Base-by-base conservation (phyloP, 2,888 invertebrate genomes). In the Xestia sexstrigata region DNA sequence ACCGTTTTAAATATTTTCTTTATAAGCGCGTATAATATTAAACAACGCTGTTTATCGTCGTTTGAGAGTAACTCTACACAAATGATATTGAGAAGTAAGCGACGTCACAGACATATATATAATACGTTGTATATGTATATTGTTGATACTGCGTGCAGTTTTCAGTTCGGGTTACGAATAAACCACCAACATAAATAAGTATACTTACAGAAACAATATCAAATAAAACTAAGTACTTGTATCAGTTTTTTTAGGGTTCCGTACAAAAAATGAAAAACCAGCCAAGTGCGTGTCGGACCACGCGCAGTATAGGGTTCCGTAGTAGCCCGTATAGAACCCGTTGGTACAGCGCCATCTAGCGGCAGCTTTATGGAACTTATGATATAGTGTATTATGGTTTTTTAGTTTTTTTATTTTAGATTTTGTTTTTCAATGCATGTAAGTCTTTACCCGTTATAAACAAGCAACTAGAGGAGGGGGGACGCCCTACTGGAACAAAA, bases 51-150 rank as follows among this genome's bases (percentile, higher is more conserved):
- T 81, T 81, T 83, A 85, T 83, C 70, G 74, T 65, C 55, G 72
- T 70, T 81, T 70, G 70, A 81, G 72, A 85, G 76, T 65, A 76
- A 62, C 82, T 84, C 47, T 74, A 80, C 60, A 75, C 82, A 84
- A 65, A 60, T 85, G 82, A 76, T 83, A 85, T 76, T 81, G 85
- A 82, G 71, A 76, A 74, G 81, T 70, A 74, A 84, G 63, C 80
- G 80, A 75, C 81, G 26, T 81, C 71, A 70, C 23, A 35, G 23
- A 52, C 39, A 30, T 42, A 55, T 42, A 20, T 23, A n/a, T 20
- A 23, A 35, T 58, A 58, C 42, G 45, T 75, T 60, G 52, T 68
- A 49, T 62, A 35, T 80, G 35, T 73, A 65, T 49, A 39, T 67
- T 60, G 30, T 55, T 70, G 42, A 65, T 35, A 45, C 49, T 23